Percentiles rank a stretch among this genome's conserved stretches.
phyloP scores from a whole-genome alignment of 2,797 vertebrate species.

The Tokudaia tokunoshimensis region DNA sequence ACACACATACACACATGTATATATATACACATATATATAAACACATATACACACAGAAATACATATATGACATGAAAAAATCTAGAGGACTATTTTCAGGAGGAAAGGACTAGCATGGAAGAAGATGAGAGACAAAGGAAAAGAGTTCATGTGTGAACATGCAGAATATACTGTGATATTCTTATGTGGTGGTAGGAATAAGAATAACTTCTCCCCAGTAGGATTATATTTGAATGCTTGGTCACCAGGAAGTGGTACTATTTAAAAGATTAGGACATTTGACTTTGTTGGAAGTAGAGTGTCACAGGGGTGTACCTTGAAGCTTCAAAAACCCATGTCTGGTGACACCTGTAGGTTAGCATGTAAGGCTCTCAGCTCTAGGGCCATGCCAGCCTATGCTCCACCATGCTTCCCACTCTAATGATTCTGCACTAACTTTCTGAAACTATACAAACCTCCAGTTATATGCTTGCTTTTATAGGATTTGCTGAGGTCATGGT shows the following conservation, averaged over 20 bases:
- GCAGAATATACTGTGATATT: neutral
- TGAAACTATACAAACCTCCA: neutral
- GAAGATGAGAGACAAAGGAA: neutral
- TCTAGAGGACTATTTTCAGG: neutral
- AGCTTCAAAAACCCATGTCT: neutral
- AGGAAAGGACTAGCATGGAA: neutral
- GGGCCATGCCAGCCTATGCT: neutral
- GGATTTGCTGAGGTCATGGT: neutral
- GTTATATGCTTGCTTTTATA: neutral
- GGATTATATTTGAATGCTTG: neutral
- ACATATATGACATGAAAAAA: neutral
- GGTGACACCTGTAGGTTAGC: neutral
- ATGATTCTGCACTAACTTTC: too few relatives aligned
- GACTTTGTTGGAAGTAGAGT: neutral
- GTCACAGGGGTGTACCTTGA: neutral
- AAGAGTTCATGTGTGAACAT: neutral
- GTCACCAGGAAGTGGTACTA: neutral
- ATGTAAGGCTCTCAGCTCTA: neutral
- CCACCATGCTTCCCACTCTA: neutral
- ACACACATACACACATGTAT: neutral
- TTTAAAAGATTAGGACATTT: neutral
- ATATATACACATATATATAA: neutral
- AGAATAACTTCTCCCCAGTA: neutral
- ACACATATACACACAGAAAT: neutral
- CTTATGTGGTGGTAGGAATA: neutral